phyloP scores from a whole-genome alignment of 2,888 invertebrate genomes.

The Apamea sordens region DNA sequence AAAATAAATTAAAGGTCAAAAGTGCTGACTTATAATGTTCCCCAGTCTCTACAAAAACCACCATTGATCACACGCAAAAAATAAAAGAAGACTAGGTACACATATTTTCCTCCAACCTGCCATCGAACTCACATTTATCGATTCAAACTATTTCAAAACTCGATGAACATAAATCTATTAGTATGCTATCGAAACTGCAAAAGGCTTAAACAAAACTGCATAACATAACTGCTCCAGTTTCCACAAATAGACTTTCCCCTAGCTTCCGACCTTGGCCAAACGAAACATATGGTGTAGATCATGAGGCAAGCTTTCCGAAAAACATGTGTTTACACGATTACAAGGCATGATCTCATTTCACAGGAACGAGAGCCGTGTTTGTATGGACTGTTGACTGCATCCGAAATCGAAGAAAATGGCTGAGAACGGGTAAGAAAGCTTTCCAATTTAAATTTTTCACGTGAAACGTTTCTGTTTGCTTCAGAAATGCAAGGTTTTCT shows the following conservation, averaged over 20 bases:
- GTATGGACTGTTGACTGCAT: slow-evolving; percentile 70
- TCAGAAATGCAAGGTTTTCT: slow-evolving; percentile 8
- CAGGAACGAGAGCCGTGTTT: slow-evolving; percentile 68
- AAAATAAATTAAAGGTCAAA: slow-evolving; percentile 5
- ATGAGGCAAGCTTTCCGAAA: slow-evolving; percentile 67
- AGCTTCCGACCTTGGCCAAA: slow-evolving; percentile 69
- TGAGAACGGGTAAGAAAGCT: slow-evolving; percentile 82
- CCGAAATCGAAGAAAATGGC: slow-evolving; percentile 76
- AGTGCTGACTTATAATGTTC: not conserved
- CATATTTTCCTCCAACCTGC: not conserved
- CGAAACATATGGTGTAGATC: slow-evolving; percentile 68
- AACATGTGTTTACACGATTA: slow-evolving; percentile 73
- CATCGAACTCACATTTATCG: not conserved
- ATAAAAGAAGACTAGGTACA: not conserved
- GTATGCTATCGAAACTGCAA: slow-evolving; percentile 16
- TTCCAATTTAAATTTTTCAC: slow-evolving; percentile 13
- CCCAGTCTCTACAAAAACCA: not conserved
- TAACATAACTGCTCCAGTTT: slow-evolving; percentile 58
- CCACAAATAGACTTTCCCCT: slow-evolving; percentile 69
- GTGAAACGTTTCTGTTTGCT: not conserved
- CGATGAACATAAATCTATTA: not conserved
- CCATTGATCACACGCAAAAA: not conserved
- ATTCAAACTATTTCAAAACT: not conserved
- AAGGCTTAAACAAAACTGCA: slow-evolving; percentile 44
- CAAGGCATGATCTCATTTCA: slow-evolving; percentile 79